Evolutionary conservation across 1,140 invertebrate genomes (phyloP).

Genomic region (Brachionus rubens): DNA sequence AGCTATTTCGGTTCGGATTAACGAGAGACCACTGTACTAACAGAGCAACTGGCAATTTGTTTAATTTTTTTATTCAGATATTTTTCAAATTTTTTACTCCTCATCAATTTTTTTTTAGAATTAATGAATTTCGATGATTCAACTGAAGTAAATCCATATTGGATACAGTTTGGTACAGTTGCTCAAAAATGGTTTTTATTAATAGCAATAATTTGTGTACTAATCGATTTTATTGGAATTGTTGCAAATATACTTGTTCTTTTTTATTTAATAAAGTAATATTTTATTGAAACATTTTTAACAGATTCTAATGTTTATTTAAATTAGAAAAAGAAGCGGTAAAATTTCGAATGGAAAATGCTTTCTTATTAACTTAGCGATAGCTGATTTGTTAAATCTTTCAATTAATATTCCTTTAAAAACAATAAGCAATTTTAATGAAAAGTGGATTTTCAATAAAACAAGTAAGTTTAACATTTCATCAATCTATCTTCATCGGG

Average conservation of each 20-base stretch:
- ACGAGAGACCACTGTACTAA: no score
- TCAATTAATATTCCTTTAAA: conserved; percentile 11
- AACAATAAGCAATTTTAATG: conserved; percentile 3
- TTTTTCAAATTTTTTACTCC: no score
- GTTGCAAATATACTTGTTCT: no score
- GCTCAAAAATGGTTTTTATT: background rate
- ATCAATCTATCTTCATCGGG: no score
- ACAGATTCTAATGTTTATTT: background rate
- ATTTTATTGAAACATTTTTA: background rate
- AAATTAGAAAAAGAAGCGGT: background rate
- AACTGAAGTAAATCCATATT: conserved; percentile 1
- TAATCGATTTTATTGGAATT: conserved; percentile 4
- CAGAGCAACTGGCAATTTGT: no score
- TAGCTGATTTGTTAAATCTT: conserved; percentile 18
- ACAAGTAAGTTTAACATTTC: background rate
- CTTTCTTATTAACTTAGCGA: conserved; percentile 25
- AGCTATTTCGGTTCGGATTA: no score
- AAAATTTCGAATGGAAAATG: background rate
- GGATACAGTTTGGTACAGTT: conserved; percentile 25
- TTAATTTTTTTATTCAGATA: no score
- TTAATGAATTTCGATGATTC: background rate
- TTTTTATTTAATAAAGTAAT: conserved; percentile 26
- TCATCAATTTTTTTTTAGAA: background rate
- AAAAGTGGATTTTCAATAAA: conserved; percentile 24
- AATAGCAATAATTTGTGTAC: background rate